Evolutionary conservation across 1,140 invertebrate species (phyloP).

Genomic region (Aphis craccivora): DNA sequence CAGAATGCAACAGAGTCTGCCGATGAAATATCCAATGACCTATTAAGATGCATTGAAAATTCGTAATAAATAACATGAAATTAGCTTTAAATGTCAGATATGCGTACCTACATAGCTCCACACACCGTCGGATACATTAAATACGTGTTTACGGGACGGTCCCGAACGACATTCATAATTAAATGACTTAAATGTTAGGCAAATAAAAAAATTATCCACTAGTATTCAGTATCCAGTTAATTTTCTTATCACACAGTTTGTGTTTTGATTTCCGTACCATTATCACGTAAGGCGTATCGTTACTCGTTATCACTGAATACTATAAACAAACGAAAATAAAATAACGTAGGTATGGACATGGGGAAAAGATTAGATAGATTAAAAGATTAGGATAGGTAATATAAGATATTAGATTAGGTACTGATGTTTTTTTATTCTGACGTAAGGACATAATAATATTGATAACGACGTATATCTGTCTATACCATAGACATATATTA

Average conservation of each 20-base stretch:
- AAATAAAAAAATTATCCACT: conserved; percentile 9
- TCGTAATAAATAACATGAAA: not conserved
- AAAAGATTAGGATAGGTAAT: too few relatives aligned
- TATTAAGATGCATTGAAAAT: not conserved
- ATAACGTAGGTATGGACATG: not conserved
- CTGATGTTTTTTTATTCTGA: too few relatives aligned
- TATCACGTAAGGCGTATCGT: not conserved
- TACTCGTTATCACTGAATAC: not conserved
- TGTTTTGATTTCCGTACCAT: not conserved
- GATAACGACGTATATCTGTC: too few relatives aligned
- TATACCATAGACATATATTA: too few relatives aligned
- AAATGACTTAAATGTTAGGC: not conserved
- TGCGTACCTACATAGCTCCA: not conserved
- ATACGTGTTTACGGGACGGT: not conserved
- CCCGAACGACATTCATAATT: not conserved
- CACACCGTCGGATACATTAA: not conserved
- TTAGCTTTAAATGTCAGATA: not conserved
- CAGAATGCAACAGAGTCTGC: not conserved
- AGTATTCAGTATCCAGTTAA: not conserved
- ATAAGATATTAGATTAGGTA: too few relatives aligned
- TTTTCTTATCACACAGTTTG: not conserved
- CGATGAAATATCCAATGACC: not conserved
- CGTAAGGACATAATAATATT: too few relatives aligned
- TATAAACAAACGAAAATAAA: not conserved
- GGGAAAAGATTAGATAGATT: too few relatives aligned